Evolutionary conservation across 1,140 invertebrate species (phyloP), one percentile per base, ranked within the genome.

Genomic region (Scaptomyza hsui): DNA sequence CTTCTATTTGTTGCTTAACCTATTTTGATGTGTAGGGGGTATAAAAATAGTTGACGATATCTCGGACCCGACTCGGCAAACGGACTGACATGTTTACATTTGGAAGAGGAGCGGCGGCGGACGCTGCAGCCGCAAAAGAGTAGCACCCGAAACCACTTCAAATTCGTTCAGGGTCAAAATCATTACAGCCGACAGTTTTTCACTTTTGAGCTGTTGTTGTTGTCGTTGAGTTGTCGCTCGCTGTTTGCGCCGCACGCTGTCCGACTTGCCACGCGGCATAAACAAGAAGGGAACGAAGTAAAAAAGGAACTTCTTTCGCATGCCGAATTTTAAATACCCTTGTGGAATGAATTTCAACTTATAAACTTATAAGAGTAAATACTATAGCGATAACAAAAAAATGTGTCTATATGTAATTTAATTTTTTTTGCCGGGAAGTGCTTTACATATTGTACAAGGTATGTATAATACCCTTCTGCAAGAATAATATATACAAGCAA

Each of bases 91-190:
- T 79, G 76, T 79, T 79, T 75, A 79, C 53, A 62, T 60, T 51
- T 63, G n/a, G n/a, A 42, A 6, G 21, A 16, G 16, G 18, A 21
- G 29, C 35, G 47, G 72, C 12, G 32, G 29, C 53, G 41, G 39
- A 12, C 53, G 37, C 4, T 56, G 39, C 53, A 32, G 53, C 55
- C 55, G 16, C 55, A 48, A 37, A 37, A 44, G 26, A 24, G 42
- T 16, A 37, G 55, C 63, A 51, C 55, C 69, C 75, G 70, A 78
- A 76, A 72, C 72, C 78, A 76, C 77, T 80, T 80, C 72, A 80
- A 51, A 80, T 81, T 80, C 78, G 78, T 79, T 81, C 77, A 79
- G 72, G 78, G 77, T 81, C 78, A 80, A 57, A 80, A 76, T 80
- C 78, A 80, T 80, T 81, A 81, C 61, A 60, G 61, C 61, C 62